Evolutionary conservation across 2,888 invertebrate species (phyloP), one percentile per base, ranked within the genome.

Genomic region (Pseudococcus longispinus): DNA sequence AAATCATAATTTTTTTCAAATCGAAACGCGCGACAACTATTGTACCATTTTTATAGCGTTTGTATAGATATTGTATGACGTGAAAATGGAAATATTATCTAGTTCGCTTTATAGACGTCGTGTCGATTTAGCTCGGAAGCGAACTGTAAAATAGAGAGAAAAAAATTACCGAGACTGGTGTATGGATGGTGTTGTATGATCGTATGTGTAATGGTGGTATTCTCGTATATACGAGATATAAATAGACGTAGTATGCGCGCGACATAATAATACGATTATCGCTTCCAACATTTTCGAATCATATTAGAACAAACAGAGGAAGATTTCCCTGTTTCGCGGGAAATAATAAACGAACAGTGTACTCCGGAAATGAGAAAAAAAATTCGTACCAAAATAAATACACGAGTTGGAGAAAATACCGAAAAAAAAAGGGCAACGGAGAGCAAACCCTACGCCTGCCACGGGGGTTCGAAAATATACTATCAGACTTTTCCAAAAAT

Each of bases 181-280:
- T 65, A 26, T 8, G 13, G 51, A 15, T 37, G n/a, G n/a, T n/a
- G n/a, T n/a, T n/a, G n/a, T n/a, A 37, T 60, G 60, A n/a, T n/a
- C n/a, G n/a, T 9, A 2, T 20, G 60, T 20, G 60, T 46, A 46
- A 2, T 46, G 37, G 51, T 51, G 44, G n/a, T n/a, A 51, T n/a
- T n/a, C 51, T 46, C 44, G 44, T 46, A 51, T 51, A n/a, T 3
- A 3, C n/a, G n/a, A 4, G 51, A 51, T n/a, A 15, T 15, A 3
- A 13, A 46, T 13, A 3, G 4, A 55, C 15, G 26, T 65, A 26
- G 29, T 18, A 70, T 29, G 15, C 29, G 70, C 29, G 1, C 70
- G 70, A 70, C 70, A 70, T 29, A 70, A 70, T 70, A 29, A 70
- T 29, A 70, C 70, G 70, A 70, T 70, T 70, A 70, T 70, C 29